Evolutionary conservation across 37 sponge, comb jelly and placozoan genomes (phyloP), one percentile per base, ranked within the genome.

Genomic region (Theonella swinhoei): DNA sequence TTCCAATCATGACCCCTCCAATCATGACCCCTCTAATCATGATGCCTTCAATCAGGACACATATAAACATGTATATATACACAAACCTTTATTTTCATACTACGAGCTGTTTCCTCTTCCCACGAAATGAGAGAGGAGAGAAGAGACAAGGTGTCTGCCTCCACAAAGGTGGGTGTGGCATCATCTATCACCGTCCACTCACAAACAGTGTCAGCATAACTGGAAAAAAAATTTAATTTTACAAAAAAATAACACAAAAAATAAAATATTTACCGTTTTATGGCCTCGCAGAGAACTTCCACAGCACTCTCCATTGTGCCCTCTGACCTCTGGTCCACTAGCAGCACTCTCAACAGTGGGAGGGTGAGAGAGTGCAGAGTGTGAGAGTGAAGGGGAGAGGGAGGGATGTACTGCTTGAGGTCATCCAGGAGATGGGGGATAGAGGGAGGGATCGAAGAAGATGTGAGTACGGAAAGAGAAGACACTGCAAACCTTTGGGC

Each of bases 71-170:
- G n/a, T n/a, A n/a, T n/a, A n/a, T n/a, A n/a, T n/a, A n/a, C n/a
- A n/a, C n/a, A n/a, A n/a, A 75, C 84, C 84, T 75, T 83, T 1
- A 83, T 41, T 42, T 65, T 83, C 42, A 29, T 22, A 14, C 2
- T 60, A 31, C 30, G 62, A 24, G 43, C 26, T 1, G 75, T 62
- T 1, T 65, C 76, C 8, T 75, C 76, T 14, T 39, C 74, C 23
- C 11, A 47, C 5, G 87, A 64, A 14, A 86, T 64, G 35, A 86
- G n/a, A 14, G 42, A 36, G 32, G 73, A 73, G 30, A 86, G 72
- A 43, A 86, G 73, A 36, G 62, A 40, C 43, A 86, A 37, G 19
- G 74, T 79, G 25, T 79, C 80, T 1, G 37, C 79, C 11, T 30
- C 79, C 0, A 80, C 80, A 47, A 79, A 86, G 54, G 54, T 47